A percentile compares a stretch with the other conserved stretches of the same genome.
Evolutionary conservation across 2,888 invertebrate species (phyloP).

Genomic region (Petrophora chlorosata): DNA sequence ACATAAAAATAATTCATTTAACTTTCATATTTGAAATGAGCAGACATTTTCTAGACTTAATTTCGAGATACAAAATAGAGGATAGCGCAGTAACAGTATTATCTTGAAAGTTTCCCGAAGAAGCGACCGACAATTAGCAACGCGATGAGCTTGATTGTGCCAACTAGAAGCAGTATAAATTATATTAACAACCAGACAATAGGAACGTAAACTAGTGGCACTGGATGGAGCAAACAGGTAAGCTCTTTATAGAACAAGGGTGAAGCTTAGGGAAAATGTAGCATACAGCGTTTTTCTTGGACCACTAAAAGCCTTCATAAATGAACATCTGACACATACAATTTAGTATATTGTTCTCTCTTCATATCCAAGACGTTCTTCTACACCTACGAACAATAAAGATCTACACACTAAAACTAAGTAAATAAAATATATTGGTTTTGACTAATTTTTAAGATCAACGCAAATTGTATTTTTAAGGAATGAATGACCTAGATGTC

Average conservation of each 20-base stretch:
- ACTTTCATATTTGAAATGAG: slow-evolving; percentile 12
- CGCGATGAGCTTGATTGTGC: slow-evolving; percentile 64
- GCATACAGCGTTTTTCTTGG: too few species aligned
- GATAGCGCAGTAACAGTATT: slow-evolving; percentile 50
- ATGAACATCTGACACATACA: too few species aligned
- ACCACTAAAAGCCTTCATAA: too few species aligned
- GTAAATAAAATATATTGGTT: neutral
- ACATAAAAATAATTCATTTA: too few species aligned
- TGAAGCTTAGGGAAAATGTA: too few species aligned
- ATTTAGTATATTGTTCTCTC: too few species aligned
- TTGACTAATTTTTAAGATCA: neutral
- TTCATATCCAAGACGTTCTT: too few species aligned
- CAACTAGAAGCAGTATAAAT: slow-evolving; percentile 61
- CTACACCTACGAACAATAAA: neutral
- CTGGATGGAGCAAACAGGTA: slow-evolving; percentile 39
- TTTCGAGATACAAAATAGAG: slow-evolving; percentile 28
- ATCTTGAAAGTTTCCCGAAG: slow-evolving; percentile 46
- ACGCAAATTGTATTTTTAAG: neutral
- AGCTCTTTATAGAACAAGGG: too few species aligned
- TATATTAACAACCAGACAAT: slow-evolving; percentile 59
- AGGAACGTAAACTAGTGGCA: slow-evolving; percentile 28
- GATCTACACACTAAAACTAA: neutral
- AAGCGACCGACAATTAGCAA: slow-evolving; percentile 72
- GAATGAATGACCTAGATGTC: neutral
- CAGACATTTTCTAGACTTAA: slow-evolving; percentile 30